Evolutionary conservation across 2,888 invertebrate species (phyloP), one percentile per base, ranked within the genome.

Genomic region (Epiblema foenella): DNA sequence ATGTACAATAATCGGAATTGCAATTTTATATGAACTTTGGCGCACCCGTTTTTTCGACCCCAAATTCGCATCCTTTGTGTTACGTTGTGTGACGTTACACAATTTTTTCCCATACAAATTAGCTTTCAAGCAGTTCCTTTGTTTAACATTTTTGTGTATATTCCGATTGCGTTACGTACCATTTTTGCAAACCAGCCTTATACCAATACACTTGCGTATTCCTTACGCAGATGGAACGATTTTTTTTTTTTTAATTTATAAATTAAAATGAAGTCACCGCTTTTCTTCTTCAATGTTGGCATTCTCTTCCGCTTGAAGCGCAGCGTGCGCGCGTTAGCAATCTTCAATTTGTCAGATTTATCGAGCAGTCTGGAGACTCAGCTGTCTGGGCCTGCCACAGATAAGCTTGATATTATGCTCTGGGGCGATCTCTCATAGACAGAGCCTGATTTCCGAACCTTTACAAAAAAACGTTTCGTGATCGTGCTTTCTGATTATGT

Each of bases 341-440:
- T 68, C 68, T 59, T 60, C 68, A 60, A 68, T 68, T 68, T 68
- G 60, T 68, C 68, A 60, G 68, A 39, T 68, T 68, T 68, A 68
- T 60, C 58, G 51, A 20, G 68, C 68, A 60, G 68, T 68, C 68
- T 62, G 49, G 39, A 77, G 77, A 78, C 74, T 76, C 75, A 73
- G 72, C 69, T 67, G 75, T 75, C 74, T 67, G 63, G 69, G 75
- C 72, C 79, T 77, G 78, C 75, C 75, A 74, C 57, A 83, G 85
- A 88, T 87, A 88, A 86, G 82, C 79, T 76, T 81, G 82, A 83
- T 83, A 85, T 83, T 84, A 86, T 84, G 75, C 81, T 79, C 80
- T 77, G 80, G 77, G 81, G 82, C 85, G 82, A 84, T 33, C 11
- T 63, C 37, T 51, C 20, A 20, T 51, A 63, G 17, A 18, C 51